Evolutionary conservation across 1,140 invertebrate species (phyloP).

Genomic region (Coelopa frigida): DNA sequence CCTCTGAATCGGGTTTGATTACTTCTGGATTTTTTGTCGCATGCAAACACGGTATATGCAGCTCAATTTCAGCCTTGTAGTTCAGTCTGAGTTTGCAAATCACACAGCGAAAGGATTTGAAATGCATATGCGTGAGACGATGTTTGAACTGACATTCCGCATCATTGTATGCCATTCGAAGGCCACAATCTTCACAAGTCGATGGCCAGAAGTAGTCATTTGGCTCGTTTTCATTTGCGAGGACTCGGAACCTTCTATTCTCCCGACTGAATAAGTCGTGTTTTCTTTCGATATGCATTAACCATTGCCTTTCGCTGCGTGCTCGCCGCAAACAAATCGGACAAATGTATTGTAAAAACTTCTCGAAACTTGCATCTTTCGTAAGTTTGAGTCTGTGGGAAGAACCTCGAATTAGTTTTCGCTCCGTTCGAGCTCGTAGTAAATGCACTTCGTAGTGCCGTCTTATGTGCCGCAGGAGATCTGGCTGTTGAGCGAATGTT

Average conservation of each 20-base stretch:
- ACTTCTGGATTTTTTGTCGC: no score
- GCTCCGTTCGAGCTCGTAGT: constrained; percentile 4
- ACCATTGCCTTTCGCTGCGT: constrained; percentile 1
- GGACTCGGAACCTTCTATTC: no score
- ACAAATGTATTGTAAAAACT: constrained; percentile 3
- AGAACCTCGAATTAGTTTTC: constrained; percentile 3
- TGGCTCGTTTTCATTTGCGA: neutral
- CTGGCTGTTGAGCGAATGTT: neutral
- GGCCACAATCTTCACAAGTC: constrained; percentile 5
- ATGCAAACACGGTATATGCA: constrained; percentile 7
- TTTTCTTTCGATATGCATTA: constrained; percentile 3
- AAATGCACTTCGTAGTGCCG: constrained; percentile 6
- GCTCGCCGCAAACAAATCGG: neutral
- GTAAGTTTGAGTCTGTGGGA: neutral
- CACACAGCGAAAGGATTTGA: constrained; percentile 3
- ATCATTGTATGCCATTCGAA: neutral
- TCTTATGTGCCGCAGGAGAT: neutral
- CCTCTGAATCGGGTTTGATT: no score
- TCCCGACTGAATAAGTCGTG: no score
- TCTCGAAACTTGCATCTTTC: constrained; percentile 1
- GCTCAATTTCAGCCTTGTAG: neutral
- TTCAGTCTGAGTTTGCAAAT: constrained; percentile 2
- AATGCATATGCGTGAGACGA: constrained; percentile 1
- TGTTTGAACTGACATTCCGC: constrained; percentile 5
- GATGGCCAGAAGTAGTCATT: no score